A percentile compares a stretch with the other conserved stretches of the same genome.
Conservation (phyloP, 2,797 vertebrate genomes). For the Xenentodon cancila region DNA sequence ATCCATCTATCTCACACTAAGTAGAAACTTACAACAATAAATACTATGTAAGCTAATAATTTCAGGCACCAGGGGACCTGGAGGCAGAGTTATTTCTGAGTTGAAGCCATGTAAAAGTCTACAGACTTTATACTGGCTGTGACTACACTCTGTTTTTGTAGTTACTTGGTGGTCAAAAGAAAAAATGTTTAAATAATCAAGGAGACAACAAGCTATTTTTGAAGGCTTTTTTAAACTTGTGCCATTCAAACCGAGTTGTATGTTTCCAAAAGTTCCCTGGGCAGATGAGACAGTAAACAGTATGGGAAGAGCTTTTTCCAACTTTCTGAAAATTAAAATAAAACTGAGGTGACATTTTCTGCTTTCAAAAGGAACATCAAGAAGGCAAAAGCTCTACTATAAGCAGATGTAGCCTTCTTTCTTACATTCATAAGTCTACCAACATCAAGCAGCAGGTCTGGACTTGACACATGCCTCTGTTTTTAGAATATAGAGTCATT, state of each 20-base stretch:
- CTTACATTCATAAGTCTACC: neutral
- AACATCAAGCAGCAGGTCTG: conserved; percentile 50
- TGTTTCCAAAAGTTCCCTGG: conserved; percentile 53
- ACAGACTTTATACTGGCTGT: conserved; percentile 56
- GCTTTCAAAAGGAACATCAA: conserved; percentile 33
- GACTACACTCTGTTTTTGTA: conserved; percentile 57
- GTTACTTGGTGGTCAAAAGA: conserved; percentile 44
- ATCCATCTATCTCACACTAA: conserved; percentile 88
- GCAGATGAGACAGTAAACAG: conserved; percentile 39
- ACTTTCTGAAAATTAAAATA: conserved; percentile 33
- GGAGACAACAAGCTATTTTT: conserved; percentile 51
- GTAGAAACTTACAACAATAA: conserved; percentile 89
- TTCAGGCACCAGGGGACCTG: conserved; percentile 76
- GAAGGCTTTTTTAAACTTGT: conserved; percentile 48
- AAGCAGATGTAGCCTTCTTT: neutral
- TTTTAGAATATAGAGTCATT: neutral
- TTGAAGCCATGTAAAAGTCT: conserved; percentile 67
- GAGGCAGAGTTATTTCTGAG: conserved; percentile 72
- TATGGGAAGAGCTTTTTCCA: conserved; percentile 28
- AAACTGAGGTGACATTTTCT: conserved; percentile 43
- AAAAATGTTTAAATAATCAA: conserved; percentile 70
- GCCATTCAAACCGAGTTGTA: conserved; percentile 49
- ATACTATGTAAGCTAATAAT: conserved; percentile 90
- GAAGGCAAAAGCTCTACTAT: neutral
- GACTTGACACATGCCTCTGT: conserved; percentile 2